Base-by-base conservation (phyloP, 2,113 vertebrate species). In the Sinocyclocheilus rhinocerous region DNA sequence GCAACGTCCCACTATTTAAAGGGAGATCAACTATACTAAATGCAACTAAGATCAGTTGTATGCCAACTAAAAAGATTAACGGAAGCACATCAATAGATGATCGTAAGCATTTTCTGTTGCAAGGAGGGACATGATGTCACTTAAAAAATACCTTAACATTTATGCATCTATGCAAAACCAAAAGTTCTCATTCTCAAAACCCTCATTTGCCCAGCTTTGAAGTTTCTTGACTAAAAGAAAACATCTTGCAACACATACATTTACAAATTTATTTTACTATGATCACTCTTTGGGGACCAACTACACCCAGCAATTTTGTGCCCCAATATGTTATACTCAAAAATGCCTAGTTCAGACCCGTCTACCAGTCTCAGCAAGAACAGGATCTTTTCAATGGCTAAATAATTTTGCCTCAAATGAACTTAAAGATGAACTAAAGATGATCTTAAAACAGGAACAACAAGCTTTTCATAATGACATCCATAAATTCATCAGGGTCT, bases 181-280 rank as follows among this genome's bases (percentile, higher is more conserved):
- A n/a, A 2, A n/a, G 10, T 39, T 36, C 12, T 7, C 5, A 16
- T 65, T 15, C 24, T 67, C 8, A 42, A 72, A 72, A 42, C 22
- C 72, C 2, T 48, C 0, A 26, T 76, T 24, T 42, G 12, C 20
- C 18, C 69, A 75, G 24, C 42, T 75, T 75, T 13, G 22, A 76
- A 50, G 6, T 2, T 48, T 76, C 42, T 76, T 4, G 1, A 24
- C 33, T 10, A 42, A 63, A 36, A 45, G n/a, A 81, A 81, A 65
- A 50, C 80, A 50, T 50, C 13, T 33, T 20, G 24, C 22, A 50
- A 26, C 16, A 6, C 22, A 45, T 63, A 39, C 5, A 65, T 65
- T 65, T 81, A 42, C n/a, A 63, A 39, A 81, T 18, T 48, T 24
- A 81, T 65, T 67, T 50, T 82, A 69, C 63, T 52, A 67, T 16